Evolutionary conservation across 2,797 vertebrate species (phyloP), one percentile per base, ranked within the genome.

Genomic region (Arnoldichthys spilopterus): DNA sequence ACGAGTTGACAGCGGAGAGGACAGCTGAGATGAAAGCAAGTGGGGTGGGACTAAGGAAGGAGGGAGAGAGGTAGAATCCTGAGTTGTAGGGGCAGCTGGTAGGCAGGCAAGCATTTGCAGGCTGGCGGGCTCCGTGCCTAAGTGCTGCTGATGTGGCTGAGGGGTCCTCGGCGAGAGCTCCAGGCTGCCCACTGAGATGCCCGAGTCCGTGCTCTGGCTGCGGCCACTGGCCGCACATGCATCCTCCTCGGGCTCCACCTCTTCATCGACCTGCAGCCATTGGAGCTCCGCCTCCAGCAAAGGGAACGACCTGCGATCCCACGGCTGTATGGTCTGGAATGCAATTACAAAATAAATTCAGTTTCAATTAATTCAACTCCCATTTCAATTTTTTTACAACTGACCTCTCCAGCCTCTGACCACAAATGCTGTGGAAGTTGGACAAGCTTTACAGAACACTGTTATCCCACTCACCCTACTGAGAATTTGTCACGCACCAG

Each of bases 241-340:
- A 9, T 86, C 87, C 63, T 86, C 77, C 6, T 80, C 82, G 0
- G 78, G 72, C 61, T 82, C 80, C 12, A n/a, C 18, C 80, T 82
- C 81, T 28, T 78, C 72, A 3, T 24, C 81, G 20, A 86, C 75
- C 77, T 88, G 85, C 68, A 93, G 83, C 59, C 68, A 82, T n/a
- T 13, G 76, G 45, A 78, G 78, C 5, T 89, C 89, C 47, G 71
- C 34, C 54, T 91, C 86, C 1, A 84, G 78, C 51, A 92, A 85
- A 0, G 90, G 90, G 81, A 92, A 93, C 2, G 58, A 79, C 53
- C 85, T 78, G 80, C 75, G 82, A 59, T 91, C 90, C 91, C 90
- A 89, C 0, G 89, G 88, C 78, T 72, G 82, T 18, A 85, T n/a
- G 0, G 62, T 82, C 91, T 90, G 81, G 12, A 59, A 84, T n/a